Evolutionary conservation across 2,113 vertebrate genomes (phyloP).

Genomic region (Jaculus jaculus): DNA sequence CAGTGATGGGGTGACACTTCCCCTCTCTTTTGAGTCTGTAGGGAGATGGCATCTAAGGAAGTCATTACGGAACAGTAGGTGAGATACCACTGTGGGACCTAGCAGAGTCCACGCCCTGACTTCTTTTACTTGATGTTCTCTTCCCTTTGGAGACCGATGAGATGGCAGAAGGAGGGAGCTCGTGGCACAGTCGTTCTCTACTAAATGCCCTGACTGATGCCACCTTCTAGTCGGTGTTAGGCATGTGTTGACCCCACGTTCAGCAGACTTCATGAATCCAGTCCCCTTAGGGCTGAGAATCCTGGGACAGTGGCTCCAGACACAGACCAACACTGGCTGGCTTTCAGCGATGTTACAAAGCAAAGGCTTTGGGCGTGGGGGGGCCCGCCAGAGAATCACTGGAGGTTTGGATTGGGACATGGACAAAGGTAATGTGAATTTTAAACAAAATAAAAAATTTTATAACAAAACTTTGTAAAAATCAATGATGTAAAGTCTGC

Average conservation of each 20-base stretch:
- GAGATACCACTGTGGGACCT: neutral
- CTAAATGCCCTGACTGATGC: neutral
- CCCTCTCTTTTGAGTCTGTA: neutral
- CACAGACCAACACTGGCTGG: neutral
- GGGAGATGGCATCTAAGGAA: neutral
- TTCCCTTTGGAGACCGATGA: conserved; percentile 23
- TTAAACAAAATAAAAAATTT: conserved; percentile 61
- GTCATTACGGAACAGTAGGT: neutral
- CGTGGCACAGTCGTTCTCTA: neutral
- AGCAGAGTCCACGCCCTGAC: neutral
- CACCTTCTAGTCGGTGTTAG: neutral
- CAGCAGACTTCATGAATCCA: conserved; percentile 55
- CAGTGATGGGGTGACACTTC: neutral
- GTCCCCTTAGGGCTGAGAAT: neutral
- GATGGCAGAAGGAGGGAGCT: neutral
- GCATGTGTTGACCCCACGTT: neutral
- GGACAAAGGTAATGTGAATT: conserved; percentile 62
- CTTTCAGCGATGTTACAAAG: neutral
- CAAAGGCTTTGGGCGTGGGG: neutral
- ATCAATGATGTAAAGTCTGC: conserved; percentile 17
- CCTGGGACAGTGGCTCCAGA: neutral
- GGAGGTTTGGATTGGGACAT: conserved; percentile 34
- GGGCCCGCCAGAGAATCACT: neutral
- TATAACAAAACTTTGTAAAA: conserved; percentile 61
- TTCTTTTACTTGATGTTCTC: neutral